Base-by-base conservation (phyloP, 2,888 invertebrate genomes). In the Ormyrus pomaceus region DNA sequence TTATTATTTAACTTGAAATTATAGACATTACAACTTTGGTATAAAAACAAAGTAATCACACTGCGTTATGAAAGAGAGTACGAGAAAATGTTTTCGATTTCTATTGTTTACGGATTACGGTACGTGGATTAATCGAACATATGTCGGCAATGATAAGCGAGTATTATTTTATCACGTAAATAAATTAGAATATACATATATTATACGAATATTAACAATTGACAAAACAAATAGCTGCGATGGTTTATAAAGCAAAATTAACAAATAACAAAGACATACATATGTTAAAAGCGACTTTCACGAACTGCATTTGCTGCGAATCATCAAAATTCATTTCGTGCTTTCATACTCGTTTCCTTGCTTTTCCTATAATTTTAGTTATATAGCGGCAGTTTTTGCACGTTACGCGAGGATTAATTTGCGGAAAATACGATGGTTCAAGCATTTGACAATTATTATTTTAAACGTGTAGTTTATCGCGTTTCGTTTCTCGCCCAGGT, bases 11-110 rank as follows among this genome's bases (percentile, higher is more conserved):
- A 91, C 90, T 87, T 89, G 88, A 90, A 89, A 87, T 90, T 90
- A 34, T 34, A 90, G 89, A 91, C 87, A 89, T 89, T 91, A 91
- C 91, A 90, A 91, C 91, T 91, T 91, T 91, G 91, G 91, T 91
- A 91, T 91, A 91, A 91, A 91, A 85, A 85, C 86, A 88, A 89
- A 82, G 82, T 81, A 81, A 80, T 79, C 77, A 80, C 80, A 82
- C 82, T 82, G 80, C 74, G 51, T 80, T 82, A 82, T 78, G 73
- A 82, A 80, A 77, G 56, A 80, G 82, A 80, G 64, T 82, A 77
- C 55, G 66, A 78, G 77, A 70, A 75, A 64, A 70, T 72, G 59
- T 64, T 76, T 53, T 62, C 72, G n/a, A 56, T 70, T 77, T 51
- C 64, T 77, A 79, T 79, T 79, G 71, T 72, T 59, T 34, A 34